Evolutionary conservation across 2,113 vertebrate genomes (phyloP).

Genomic region (Uria aalge): DNA sequence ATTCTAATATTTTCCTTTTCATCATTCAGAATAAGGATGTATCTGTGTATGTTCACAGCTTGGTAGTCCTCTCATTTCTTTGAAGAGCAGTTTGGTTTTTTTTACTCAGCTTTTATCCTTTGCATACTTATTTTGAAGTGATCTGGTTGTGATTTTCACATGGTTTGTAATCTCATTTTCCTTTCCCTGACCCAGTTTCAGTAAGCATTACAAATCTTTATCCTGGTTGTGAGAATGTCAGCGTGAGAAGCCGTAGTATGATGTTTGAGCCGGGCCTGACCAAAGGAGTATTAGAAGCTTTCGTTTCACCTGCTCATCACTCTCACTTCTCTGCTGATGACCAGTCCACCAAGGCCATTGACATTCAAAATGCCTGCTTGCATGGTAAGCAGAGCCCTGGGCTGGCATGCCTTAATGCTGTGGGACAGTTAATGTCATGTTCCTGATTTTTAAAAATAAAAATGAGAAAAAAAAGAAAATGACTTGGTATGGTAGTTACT

Average conservation of each 20-base stretch:
- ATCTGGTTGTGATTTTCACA: neutral
- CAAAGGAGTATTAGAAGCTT: slow-evolving; percentile 93
- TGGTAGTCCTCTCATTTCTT: neutral
- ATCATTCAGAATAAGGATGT: neutral
- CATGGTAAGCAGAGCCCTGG: slow-evolving; percentile 74
- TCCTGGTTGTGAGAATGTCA: slow-evolving; percentile 97
- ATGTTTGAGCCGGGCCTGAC: slow-evolving; percentile 98
- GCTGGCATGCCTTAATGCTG: neutral
- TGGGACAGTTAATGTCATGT: neutral
- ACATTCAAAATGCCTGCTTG: slow-evolving; percentile 86
- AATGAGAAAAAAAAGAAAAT: neutral
- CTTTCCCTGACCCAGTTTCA: slow-evolving; percentile 79
- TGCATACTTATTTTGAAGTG: neutral
- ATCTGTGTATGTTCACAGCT: neutral
- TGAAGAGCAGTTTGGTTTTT: neutral
- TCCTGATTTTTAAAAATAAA: neutral
- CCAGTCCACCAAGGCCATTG: slow-evolving; percentile 88
- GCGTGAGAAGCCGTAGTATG: slow-evolving; percentile 96
- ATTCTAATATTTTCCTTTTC: neutral
- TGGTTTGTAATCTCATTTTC: slow-evolving; percentile 31
- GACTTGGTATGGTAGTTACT: neutral
- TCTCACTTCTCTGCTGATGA: slow-evolving; percentile 81
- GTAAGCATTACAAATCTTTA: slow-evolving; percentile 94
- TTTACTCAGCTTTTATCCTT: neutral
- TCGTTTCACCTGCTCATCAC: slow-evolving; percentile 81